Evolutionary conservation across 2,797 vertebrate species (phyloP).

Genomic region (Urophycis tenuis): DNA sequence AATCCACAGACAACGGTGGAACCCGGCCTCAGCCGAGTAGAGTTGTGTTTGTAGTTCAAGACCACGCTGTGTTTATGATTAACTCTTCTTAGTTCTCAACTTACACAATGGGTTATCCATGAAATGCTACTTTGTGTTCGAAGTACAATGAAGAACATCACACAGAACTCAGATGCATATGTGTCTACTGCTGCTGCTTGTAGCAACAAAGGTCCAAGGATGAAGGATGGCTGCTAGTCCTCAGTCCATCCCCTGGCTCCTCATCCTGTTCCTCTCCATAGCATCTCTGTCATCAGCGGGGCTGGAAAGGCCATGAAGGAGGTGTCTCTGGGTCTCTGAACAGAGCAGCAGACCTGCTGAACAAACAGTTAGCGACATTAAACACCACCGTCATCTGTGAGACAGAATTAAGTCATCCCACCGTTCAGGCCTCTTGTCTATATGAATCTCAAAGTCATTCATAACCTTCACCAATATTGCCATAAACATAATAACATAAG

Average conservation of each 20-base stretch:
- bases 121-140: neutral
- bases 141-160: neutral
- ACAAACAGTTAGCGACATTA: neutral
- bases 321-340: slow-evolving; percentile 59
- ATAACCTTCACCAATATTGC: neutral
- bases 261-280: slow-evolving; percentile 16
- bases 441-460: neutral
- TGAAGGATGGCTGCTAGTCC: slow-evolving; percentile 44
- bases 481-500: neutral
- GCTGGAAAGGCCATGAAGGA: slow-evolving; percentile 61
- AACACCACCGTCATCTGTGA: neutral
- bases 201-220: neutral
- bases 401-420: neutral
- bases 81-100: slow-evolving; percentile 6
- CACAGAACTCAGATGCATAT: neutral
- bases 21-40: slow-evolving; percentile 6
- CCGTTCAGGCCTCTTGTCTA: neutral
- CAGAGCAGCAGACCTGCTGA: slow-evolving; percentile 46
- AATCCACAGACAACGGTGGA: neutral
- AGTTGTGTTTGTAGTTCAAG: slow-evolving; percentile 7
- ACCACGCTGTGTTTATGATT: slow-evolving; percentile 2
- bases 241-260: slow-evolving; percentile 31
- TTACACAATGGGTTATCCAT: neutral
- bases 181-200: neutral
- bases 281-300: slow-evolving; percentile 63